Percentiles rank a stretch among this genome's conserved stretches.
Evolutionary conservation across 2,888 invertebrate genomes (phyloP).

Genomic region (Leucophenga maculata): DNA sequence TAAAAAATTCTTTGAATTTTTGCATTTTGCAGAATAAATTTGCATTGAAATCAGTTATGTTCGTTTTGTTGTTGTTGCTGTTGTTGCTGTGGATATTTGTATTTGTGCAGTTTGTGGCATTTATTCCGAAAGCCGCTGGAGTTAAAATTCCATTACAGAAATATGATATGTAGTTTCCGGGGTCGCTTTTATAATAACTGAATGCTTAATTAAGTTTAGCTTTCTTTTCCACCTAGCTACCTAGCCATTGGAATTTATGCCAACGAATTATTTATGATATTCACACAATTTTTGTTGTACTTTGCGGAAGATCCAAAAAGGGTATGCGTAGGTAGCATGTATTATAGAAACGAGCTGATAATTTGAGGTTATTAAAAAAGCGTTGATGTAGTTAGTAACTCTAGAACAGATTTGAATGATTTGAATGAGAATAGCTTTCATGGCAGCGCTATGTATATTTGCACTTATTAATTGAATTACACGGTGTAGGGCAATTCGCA

Average conservation of each 20-base stretch:
- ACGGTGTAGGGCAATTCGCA: too few relatives aligned
- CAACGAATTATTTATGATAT: neutral
- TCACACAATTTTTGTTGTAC: too few relatives aligned
- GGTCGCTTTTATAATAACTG: neutral
- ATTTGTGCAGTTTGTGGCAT: neutral
- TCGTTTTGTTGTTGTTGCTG: neutral
- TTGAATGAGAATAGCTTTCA: too few relatives aligned
- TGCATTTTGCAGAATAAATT: slow-evolving; percentile 28
- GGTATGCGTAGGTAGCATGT: too few relatives aligned
- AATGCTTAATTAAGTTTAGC: slow-evolving; percentile 8
- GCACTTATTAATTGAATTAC: too few relatives aligned
- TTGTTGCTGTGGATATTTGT: neutral
- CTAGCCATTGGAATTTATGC: neutral
- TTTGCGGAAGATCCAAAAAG: too few relatives aligned
- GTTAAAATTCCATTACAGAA: neutral
- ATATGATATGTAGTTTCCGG: too few relatives aligned
- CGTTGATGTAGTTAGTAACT: too few relatives aligned
- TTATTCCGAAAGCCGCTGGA: neutral
- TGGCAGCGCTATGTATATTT: too few relatives aligned
- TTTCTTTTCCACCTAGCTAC: neutral
- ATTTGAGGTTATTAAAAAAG: too few relatives aligned
- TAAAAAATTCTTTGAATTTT: slow-evolving; percentile 63
- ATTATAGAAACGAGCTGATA: too few relatives aligned
- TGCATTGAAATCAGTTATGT: neutral
- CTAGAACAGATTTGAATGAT: too few relatives aligned